Conservation (phyloP, 1,140 invertebrate species). For the Palaemon carinicauda region DNA sequence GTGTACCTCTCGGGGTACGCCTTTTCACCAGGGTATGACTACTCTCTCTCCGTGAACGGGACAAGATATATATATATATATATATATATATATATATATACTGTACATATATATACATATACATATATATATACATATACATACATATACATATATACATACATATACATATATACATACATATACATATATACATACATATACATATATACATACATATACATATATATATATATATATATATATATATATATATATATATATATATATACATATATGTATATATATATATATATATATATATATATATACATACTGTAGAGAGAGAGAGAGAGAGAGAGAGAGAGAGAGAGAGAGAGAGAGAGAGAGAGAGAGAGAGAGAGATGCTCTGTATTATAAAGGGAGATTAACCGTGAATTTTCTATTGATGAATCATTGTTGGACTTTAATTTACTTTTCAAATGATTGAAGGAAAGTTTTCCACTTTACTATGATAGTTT, state of each 20-base stretch:
- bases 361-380: neutral
- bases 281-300: too few species aligned
- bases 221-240: too few species aligned
- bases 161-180: conserved; percentile 8
- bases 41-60: too few species aligned
- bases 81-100: neutral
- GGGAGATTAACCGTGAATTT: neutral
- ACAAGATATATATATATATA: conserved; percentile 3
- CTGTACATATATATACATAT: neutral
- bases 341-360: neutral
- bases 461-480: too few species aligned
- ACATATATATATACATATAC: conserved; percentile 17
- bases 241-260: too few species aligned
- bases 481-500: too few species aligned
- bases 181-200: neutral
- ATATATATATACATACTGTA: too few species aligned
- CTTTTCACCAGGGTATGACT: too few species aligned
- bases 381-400: too few species aligned
- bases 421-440: neutral
- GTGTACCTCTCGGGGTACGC: too few species aligned
- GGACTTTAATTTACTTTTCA: neutral
- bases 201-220: neutral
- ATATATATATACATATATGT: too few species aligned
- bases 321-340: neutral
- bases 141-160: neutral